phyloP scores from a whole-genome alignment of 2,888 invertebrate species.

The Chloroclysta siterata region DNA sequence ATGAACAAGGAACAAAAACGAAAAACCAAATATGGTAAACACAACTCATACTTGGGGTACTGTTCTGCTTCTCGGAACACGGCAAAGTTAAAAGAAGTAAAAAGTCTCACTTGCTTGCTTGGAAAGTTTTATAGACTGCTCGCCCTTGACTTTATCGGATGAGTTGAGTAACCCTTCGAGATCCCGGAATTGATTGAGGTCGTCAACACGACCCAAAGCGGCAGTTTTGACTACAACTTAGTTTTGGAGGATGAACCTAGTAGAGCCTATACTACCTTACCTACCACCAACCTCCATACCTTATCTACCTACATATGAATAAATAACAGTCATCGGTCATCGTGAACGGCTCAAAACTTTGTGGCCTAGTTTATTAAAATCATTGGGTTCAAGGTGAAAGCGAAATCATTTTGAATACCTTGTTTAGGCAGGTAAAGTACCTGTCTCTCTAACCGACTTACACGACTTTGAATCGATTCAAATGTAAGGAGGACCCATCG shows the following conservation, averaged over 20 bases:
- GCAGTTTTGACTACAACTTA: constrained; percentile 4
- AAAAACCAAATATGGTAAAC: no score
- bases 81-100: not conserved
- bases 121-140: constrained; percentile 4
- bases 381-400: constrained; percentile 2
- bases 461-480: no score
- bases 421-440: no score
- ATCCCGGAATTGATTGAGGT: constrained; percentile 5
- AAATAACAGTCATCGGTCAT: constrained; percentile 1
- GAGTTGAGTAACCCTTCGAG: constrained; percentile 13
- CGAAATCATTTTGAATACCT: not conserved
- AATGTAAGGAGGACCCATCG: no score
- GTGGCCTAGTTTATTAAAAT: not conserved
- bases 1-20: no score
- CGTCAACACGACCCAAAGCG: not conserved
- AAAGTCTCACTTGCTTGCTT: not conserved
- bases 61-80: not conserved
- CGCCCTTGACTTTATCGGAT: constrained; percentile 16
- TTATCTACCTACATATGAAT: not conserved
- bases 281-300: no score
- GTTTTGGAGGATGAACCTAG: not conserved
- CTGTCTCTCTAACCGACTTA: no score
- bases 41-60: no score
- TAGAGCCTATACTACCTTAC: no score
- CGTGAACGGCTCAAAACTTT: not conserved